Base-by-base conservation (phyloP, 2,888 invertebrate species). In the Blastobasis lacticolella region DNA sequence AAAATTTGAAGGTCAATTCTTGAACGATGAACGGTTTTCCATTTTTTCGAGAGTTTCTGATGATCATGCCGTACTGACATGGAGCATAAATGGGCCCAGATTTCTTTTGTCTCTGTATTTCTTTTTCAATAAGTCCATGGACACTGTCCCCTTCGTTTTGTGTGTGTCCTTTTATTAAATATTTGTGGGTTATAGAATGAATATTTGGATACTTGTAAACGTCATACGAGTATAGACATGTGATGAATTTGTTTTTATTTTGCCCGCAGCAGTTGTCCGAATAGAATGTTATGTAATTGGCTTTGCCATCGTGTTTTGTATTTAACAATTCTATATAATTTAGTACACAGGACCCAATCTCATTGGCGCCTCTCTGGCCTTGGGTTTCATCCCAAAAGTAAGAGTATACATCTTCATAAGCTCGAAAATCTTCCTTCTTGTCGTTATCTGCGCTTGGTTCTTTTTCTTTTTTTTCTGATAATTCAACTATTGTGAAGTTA, bases 181-280 rank as follows among this genome's bases (percentile, higher is more conserved):
- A 58, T 48, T 55, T 58, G 37, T 55, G 58, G 10, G 58, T 58
- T 44, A 58, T 56, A 8, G 51, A 44, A 45, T 46, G 9, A 6
- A 58, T 47, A 41, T 53, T 52, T 23, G 48, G 38, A 46, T 56
- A 46, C 41, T 45, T 48, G 1, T 45, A 6, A 37, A 57, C 48
- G 43, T 54, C 54, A 45, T 50, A 54, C 10, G 52, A 46, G 37
- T 52, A 54, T 37, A 54, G 10, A 38, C 10, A 41, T n/a, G 52
- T 38, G 1, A 53, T 48, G 43, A 8, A 58, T 52, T 61, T 55
- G 50, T 62, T 59, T 58, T 62, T 63, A 38, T 59, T 53, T 45
- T 64, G 65, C 6, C 64, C 64, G 45, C 57, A 55, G 49, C 65
- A 67, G 50, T 68, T 66, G 52, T 65, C 64, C 7, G 61, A 62